A percentile compares a stretch with the other conserved stretches of the same genome.
Conservation (phyloP, 2,797 vertebrate genomes). For the Sebastes itinus region DNA sequence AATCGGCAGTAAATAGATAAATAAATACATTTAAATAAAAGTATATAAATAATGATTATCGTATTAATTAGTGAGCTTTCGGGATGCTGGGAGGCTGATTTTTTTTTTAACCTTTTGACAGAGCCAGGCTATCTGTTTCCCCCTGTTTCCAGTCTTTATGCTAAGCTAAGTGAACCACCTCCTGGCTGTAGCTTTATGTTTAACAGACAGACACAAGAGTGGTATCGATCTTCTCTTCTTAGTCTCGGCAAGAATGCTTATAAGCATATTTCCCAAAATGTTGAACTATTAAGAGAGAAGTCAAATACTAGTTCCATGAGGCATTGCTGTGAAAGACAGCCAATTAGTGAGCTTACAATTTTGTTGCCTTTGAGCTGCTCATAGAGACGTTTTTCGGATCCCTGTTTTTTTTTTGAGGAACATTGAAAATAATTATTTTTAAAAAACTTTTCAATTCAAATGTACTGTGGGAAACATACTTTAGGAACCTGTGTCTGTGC, state of each 20-base stretch:
- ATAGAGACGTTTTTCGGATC: background rate
- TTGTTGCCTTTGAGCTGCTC: background rate
- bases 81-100: background rate
- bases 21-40: no score
- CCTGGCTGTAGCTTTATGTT: background rate
- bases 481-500: background rate
- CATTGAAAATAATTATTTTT: background rate
- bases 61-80: background rate
- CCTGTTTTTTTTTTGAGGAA: background rate
- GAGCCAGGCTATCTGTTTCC: accelerated
- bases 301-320: background rate
- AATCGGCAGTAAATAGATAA: no score
- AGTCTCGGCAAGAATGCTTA: background rate
- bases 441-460: background rate
- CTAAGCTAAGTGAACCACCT: no score
- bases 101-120: no score
- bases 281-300: background rate
- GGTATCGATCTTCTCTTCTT: background rate
- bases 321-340: background rate
- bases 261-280: background rate
- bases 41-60: no score
- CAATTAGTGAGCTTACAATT: background rate
- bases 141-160: accelerated
- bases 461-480: background rate
- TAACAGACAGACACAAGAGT: background rate